Conservation (phyloP, 2,888 invertebrate genomes). For the Microctonus aethiopoides region DNA sequence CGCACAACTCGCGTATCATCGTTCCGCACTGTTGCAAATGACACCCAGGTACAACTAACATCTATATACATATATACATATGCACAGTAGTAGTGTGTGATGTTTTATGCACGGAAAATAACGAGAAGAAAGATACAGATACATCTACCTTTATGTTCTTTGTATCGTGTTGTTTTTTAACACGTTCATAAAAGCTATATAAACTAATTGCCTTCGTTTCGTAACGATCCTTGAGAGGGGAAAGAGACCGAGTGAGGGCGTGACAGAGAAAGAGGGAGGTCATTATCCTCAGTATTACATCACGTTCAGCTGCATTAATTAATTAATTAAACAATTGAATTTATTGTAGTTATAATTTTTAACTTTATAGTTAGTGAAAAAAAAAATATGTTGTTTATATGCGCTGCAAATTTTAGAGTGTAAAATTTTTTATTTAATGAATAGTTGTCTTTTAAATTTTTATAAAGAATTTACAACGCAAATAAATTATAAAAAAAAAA, state of each 20-base stretch:
- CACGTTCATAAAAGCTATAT: conserved; percentile 21
- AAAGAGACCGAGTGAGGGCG: conserved; percentile 5
- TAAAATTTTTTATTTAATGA: too few relatives aligned
- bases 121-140: background rate
- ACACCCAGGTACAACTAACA: conserved; percentile 14
- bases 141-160: conserved; percentile 12
- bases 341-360: background rate
- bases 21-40: background rate
- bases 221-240: conserved; percentile 46
- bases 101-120: background rate
- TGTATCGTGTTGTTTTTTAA: conserved; percentile 28
- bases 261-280: conserved; percentile 41
- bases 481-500: too few relatives aligned
- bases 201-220: conserved; percentile 50
- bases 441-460: too few relatives aligned
- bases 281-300: conserved; percentile 46
- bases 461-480: too few relatives aligned
- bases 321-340: conserved; percentile 33
- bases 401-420: too few relatives aligned
- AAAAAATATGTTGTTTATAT: too few relatives aligned
- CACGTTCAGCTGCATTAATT: conserved; percentile 32
- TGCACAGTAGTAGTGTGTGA: background rate
- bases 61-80: background rate
- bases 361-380: too few relatives aligned
- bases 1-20: background rate